phyloP scores from a whole-genome alignment of 1,140 invertebrate genomes.

The Lordiphosa collinella region DNA sequence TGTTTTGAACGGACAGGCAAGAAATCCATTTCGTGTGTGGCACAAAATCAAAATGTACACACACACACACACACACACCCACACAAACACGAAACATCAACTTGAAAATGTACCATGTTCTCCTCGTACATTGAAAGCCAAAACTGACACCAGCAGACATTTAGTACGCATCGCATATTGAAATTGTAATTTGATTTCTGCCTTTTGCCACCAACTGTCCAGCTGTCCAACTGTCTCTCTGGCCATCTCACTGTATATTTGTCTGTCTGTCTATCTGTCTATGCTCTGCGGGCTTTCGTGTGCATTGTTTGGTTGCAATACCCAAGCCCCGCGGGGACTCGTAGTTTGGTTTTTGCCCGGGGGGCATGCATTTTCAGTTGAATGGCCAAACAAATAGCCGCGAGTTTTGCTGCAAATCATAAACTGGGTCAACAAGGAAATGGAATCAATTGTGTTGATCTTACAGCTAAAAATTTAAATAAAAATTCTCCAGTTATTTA shows the following conservation, averaged over 20 bases:
- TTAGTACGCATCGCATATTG: slow-evolving; percentile 74
- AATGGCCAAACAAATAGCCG: slow-evolving; percentile 15
- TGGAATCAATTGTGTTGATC: too few relatives aligned
- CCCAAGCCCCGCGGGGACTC: background rate
- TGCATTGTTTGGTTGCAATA: slow-evolving; percentile 1
- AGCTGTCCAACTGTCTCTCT: slow-evolving; percentile 30
- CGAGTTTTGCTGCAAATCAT: background rate
- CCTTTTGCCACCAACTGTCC: slow-evolving; percentile 62
- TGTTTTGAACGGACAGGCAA: slow-evolving; percentile 42
- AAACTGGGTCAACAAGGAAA: slow-evolving; percentile 7
- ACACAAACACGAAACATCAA: slow-evolving; percentile 55
- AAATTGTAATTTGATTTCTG: slow-evolving; percentile 78
- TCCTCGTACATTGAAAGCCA: slow-evolving; percentile 55
- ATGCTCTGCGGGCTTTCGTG: background rate
- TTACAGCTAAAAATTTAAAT: background rate
- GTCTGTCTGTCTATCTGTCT: background rate
- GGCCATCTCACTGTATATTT: slow-evolving; percentile 3
- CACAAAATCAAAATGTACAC: slow-evolving; percentile 60
- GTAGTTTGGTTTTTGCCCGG: background rate
- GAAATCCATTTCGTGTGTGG: slow-evolving; percentile 64
- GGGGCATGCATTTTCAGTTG: slow-evolving; percentile 2
- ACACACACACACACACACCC: slow-evolving; percentile 9
- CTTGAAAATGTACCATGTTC: slow-evolving; percentile 62
- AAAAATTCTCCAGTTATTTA: slow-evolving; percentile 62
- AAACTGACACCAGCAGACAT: slow-evolving; percentile 67